Conservation (phyloP, 2,888 invertebrate genomes). For the Hirtodrosophila cameraria region DNA sequence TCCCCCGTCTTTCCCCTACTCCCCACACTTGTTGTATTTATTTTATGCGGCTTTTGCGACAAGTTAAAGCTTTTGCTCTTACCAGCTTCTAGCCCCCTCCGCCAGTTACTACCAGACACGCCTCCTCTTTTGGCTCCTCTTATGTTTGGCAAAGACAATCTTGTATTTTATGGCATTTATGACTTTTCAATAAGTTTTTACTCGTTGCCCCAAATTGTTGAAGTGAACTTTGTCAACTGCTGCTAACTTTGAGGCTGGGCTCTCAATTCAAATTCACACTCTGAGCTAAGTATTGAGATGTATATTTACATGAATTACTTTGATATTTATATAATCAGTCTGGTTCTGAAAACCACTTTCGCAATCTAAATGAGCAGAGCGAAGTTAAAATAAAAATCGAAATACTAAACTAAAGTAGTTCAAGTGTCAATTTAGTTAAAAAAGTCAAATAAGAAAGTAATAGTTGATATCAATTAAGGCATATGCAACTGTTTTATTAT, state of each 20-base stretch:
- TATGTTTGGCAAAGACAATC: conserved; percentile 24
- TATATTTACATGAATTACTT: too few species aligned
- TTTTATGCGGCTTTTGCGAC: conserved; percentile 58
- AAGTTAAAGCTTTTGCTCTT: conserved; percentile 52
- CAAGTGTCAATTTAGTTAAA: too few species aligned
- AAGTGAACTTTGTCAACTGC: conserved; percentile 13
- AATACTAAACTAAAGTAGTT: too few species aligned
- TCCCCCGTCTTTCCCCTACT: neutral
- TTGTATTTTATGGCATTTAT: conserved; percentile 63
- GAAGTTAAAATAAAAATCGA: too few species aligned
- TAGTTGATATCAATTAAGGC: too few species aligned
- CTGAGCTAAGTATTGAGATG: too few species aligned
- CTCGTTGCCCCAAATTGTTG: conserved; percentile 1
- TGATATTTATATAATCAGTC: too few species aligned
- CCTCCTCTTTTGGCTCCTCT: neutral
- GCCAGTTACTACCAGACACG: too few species aligned
- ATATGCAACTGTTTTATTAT: too few species aligned
- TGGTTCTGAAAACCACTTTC: too few species aligned
- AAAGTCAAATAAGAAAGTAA: too few species aligned
- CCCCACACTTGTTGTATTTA: conserved; percentile 27
- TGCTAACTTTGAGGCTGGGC: neutral
- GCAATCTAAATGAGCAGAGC: too few species aligned
- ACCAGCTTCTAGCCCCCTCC: neutral
- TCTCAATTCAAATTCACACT: conserved; percentile 13
- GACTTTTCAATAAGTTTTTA: conserved; percentile 69